Base-by-base conservation (phyloP, 2,888 invertebrate genomes). In the Oscheius sp. region DNA sequence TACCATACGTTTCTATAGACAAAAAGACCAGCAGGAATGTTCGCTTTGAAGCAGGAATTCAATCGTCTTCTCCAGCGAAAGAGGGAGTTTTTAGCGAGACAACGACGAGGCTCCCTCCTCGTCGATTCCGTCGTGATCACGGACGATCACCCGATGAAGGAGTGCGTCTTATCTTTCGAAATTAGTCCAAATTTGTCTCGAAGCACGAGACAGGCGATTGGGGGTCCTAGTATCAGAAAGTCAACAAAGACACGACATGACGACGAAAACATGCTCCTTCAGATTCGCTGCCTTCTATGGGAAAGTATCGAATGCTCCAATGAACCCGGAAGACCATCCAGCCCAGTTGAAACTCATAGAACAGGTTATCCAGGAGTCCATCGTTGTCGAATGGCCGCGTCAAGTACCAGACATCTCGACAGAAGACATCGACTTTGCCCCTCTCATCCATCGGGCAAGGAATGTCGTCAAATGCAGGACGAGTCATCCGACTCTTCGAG, bases 381-480 rank as follows among this genome's bases (percentile, higher is more conserved):
- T 80, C 2, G 62, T 79, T 0, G 70, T 80, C 44, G 80, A 80
- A 51, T 80, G 80, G 80, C 80, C 80, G 2, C 59, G 74, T 5
- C 22, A 33, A 12, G 71, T 80, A 28, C 67, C 70, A 12, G 77
- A 74, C 8, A 62, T 75, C 24, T 56, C 50, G 22, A 44, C 68
- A 6, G 73, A 74, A 2, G 66, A 70, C 8, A 74, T 78, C 22
- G 80, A 80, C 49, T 75, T 76, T 64, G 76, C 80, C 12, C 80
- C 80, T 9, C 63, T 80, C 5, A 80, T 80, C 64, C 80, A 80
- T 68, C 62, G 80, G 24, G 80, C 80, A 3, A 59, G 80, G 30
- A 80, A 79, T 67, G 80, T 80, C 9, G 80, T 80, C 24, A 80
- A 80, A 59, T 80, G 80, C 45, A 57, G 80, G 24, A 80, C 77